Percentiles rank a stretch among this genome's conserved stretches.
phyloP scores from a whole-genome alignment of 2,888 invertebrate genomes.

The Folsomia candida region DNA sequence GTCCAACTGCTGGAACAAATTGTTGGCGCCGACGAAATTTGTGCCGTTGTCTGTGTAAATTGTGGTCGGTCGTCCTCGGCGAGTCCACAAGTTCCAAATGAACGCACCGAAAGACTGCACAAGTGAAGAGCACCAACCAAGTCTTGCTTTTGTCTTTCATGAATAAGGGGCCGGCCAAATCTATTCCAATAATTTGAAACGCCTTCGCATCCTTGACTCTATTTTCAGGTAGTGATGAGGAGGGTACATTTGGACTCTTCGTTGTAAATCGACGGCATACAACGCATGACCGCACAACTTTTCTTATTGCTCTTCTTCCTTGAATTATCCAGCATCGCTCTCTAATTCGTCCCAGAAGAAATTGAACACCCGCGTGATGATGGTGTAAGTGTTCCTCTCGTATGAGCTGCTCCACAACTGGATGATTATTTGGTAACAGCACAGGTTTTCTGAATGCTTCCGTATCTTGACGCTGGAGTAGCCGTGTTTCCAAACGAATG shows the following conservation, averaged over 20 bases:
- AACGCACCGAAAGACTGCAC: neutral
- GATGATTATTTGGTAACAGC: neutral
- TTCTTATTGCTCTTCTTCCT: too few species aligned
- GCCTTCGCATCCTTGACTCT: neutral
- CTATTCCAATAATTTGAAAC: neutral
- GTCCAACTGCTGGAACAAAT: too few species aligned
- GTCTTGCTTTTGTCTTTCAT: neutral
- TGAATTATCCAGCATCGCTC: neutral
- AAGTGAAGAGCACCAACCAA: neutral
- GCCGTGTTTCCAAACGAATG: neutral
- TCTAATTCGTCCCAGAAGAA: too few species aligned
- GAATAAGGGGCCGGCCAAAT: slow-evolving; percentile 1
- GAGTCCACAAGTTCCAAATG: neutral
- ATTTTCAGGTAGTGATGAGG: neutral
- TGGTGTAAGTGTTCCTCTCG: neutral
- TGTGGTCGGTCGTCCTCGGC: too few species aligned
- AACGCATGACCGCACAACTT: neutral
- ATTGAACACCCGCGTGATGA: neutral
- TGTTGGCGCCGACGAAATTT: too few species aligned
- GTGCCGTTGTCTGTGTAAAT: too few species aligned
- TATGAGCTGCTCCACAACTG: neutral
- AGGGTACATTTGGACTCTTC: neutral
- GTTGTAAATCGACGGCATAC: too few species aligned
- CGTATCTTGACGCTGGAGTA: neutral
- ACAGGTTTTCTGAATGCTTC: neutral